Base-by-base conservation (phyloP, 1,140 invertebrate species). In the Drosophila busckii region DNA sequence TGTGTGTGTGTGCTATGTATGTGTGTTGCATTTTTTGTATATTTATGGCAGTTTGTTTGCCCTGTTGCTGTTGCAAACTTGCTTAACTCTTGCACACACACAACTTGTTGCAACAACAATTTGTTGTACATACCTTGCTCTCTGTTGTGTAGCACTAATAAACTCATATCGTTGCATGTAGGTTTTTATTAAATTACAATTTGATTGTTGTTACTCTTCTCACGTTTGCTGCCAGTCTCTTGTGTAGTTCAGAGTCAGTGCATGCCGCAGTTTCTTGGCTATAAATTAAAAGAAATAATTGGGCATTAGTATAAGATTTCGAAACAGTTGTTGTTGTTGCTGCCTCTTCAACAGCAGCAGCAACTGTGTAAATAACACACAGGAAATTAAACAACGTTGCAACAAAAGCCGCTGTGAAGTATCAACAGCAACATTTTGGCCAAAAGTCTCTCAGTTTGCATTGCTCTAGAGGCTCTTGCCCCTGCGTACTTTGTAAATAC, bases 101-200 rank as follows among this genome's bases (percentile, higher is more conserved):
- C 15, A 48, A 9, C 42, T 31, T 20, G 26, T 7, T 22, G 8
- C 17, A 42, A 28, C 37, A 41, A 26, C 16, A 60, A 12, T 35
- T 35, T 25, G 12, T 13, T 44, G n/a, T n/a, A 56, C 73, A 41
- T 20, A 82, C 75, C 69, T 70, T 78, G 78, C 48, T 35, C 13
- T 48, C 46, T 41, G 40, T 15, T 25, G 37, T 48, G 49, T 60
- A 53, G 17, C 54, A 44, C 58, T 56, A 61, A 54, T 63, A 80
- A 35, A 70, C 68, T 37, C 75, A 82, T 82, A 48, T 55, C 65
- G 66, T 49, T 67, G 65, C 65, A 69, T 66, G 49, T 55, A 50
- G n/a, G n/a, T n/a, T n/a, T n/a, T n/a, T 60, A 38, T 40, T 60
- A 19, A 31, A 44, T 55, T 20, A 9, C 5, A 0, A 7, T 16